A percentile compares a stretch with the other conserved stretches of the same genome.
These are phyloP conservation scores for Aulostomus chinensis DNA, from an alignment of 2,797 vertebrate genomes.

Conservation along the genomic window DNA sequence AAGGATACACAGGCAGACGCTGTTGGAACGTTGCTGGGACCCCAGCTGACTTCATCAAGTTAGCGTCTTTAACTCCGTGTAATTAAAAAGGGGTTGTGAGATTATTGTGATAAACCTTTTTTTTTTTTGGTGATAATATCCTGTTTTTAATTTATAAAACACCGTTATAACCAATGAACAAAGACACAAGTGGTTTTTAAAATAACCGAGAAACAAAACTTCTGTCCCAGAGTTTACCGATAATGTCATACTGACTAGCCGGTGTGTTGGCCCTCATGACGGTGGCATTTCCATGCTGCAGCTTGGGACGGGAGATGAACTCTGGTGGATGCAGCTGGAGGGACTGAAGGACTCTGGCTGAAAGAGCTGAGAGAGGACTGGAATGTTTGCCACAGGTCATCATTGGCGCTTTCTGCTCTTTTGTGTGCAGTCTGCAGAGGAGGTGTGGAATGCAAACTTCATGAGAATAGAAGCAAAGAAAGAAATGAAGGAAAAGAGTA, in stretches of 20 bases:
- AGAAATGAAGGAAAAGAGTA: slow-evolving; percentile 49
- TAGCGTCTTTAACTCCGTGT: slow-evolving; percentile 18
- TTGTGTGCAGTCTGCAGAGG: slow-evolving; percentile 80
- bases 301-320: slow-evolving; percentile 15
- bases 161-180: too few species aligned
- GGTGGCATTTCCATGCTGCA: neutral
- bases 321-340: slow-evolving; percentile 28
- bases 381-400: slow-evolving; percentile 82
- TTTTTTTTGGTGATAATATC: too few species aligned
- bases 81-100: slow-evolving; percentile 33
- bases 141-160: too few species aligned
- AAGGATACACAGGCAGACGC: slow-evolving; percentile 38
- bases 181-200: too few species aligned
- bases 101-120: too few species aligned
- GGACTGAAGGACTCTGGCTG: slow-evolving; percentile 38
- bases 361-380: slow-evolving; percentile 54
- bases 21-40: slow-evolving; percentile 18
- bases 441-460: slow-evolving; percentile 85
- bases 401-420: slow-evolving; percentile 73
- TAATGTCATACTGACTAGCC: neutral
- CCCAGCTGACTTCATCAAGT: slow-evolving; percentile 29
- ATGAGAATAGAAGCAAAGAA: slow-evolving; percentile 61
- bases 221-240: neutral
- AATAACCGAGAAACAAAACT: too few species aligned
- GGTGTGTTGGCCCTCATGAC: neutral